These are phyloP conservation scores for Pao palembangensis DNA, from an alignment of 2,113 vertebrate genomes.

Conservation along the genomic window DNA sequence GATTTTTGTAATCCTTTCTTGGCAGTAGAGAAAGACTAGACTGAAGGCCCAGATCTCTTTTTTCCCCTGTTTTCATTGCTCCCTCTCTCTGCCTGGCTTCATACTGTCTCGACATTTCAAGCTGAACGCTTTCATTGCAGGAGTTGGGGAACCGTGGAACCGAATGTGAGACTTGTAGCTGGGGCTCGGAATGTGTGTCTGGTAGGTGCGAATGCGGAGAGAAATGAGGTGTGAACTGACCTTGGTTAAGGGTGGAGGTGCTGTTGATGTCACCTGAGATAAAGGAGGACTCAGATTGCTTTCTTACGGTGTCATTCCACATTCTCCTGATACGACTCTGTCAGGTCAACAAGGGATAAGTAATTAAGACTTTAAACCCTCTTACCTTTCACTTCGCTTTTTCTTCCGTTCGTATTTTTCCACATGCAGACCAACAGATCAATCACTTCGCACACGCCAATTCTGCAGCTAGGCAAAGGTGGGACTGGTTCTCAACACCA, in stretches of 20 bases:
- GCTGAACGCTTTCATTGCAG: constrained; percentile 45
- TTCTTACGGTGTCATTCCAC: constrained; percentile 99
- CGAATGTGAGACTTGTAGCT: constrained; percentile 52
- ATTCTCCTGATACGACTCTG: constrained; percentile 99
- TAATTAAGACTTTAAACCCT: constrained; percentile 59
- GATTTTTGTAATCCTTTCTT: constrained; percentile 58
- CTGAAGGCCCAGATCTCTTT: constrained; percentile 30
- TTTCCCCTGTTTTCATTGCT: neutral
- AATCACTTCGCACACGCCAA: constrained; percentile 3
- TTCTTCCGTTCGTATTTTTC: constrained; percentile 1
- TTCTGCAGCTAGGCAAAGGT: constrained; percentile 2
- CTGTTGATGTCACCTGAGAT: constrained; percentile 99
- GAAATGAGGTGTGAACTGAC: constrained; percentile 86
- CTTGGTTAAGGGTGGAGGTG: constrained; percentile 99
- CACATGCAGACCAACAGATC: neutral
- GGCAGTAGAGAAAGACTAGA: constrained; percentile 41
- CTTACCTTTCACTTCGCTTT: constrained; percentile 48
- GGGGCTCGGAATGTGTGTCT: constrained; percentile 60
- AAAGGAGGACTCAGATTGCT: constrained; percentile 99
- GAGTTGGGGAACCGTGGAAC: constrained; percentile 34
- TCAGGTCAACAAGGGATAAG: constrained; percentile 76
- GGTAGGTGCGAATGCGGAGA: constrained; percentile 54
- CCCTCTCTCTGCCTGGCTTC: neutral
- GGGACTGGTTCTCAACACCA: neutral
- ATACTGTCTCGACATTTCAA: constrained; percentile 38